phyloP scores from a whole-genome alignment of 2,113 vertebrate species.

The Arvicanthis niloticus region DNA sequence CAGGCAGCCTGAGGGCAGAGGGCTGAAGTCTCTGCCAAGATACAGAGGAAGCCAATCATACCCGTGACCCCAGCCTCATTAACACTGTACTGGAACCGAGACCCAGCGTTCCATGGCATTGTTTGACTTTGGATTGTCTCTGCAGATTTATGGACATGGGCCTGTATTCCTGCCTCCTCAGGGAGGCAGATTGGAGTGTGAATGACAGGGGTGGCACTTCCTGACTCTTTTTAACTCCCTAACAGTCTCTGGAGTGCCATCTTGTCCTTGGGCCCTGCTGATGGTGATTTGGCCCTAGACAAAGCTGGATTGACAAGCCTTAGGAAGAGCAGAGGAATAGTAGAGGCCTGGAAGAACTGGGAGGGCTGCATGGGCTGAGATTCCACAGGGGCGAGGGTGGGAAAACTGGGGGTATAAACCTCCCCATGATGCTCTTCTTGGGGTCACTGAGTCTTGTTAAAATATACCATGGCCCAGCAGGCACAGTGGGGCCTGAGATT shows the following conservation, averaged over 20 bases:
- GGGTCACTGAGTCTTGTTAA: neutral
- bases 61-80: slow-evolving; percentile 69
- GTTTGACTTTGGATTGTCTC: slow-evolving; percentile 67
- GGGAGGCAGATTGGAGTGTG: neutral
- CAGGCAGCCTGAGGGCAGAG: slow-evolving; percentile 24
- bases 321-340: neutral
- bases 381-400: neutral
- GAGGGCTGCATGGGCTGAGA: neutral
- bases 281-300: neutral
- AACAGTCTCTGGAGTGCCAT: neutral
- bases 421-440: neutral
- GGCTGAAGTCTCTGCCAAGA: slow-evolving; percentile 54
- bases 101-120: slow-evolving; percentile 36
- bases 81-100: slow-evolving; percentile 52
- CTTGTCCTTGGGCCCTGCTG: neutral
- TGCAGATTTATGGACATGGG: slow-evolving; percentile 32
- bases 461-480: neutral
- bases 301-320: neutral
- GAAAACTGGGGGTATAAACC: neutral
- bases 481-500: neutral
- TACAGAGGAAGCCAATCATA: slow-evolving; percentile 77
- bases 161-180: neutral
- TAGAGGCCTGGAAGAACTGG: neutral
- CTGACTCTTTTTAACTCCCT: neutral
- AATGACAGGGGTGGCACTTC: neutral